Evolutionary conservation across 2,113 vertebrate genomes (phyloP).

Genomic region (Arothron firmamentum): DNA sequence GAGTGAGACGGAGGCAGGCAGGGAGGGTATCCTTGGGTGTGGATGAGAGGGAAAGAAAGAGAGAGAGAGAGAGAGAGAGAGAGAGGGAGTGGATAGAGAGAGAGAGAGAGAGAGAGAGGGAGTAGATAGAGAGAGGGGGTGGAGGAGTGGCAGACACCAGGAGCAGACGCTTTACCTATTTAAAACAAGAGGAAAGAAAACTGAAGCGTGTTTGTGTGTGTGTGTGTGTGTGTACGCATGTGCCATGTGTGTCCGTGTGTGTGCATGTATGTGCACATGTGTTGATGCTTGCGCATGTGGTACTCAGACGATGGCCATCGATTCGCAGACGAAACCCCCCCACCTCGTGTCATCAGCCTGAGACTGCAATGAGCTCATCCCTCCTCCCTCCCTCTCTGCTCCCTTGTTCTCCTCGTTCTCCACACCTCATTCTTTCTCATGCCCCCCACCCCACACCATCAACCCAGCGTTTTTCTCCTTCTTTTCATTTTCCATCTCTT

Average conservation of each 20-base stretch:
- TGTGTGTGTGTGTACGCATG: no score
- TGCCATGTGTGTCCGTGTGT: background rate
- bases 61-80: slow-evolving; percentile 37
- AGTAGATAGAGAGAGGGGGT: slow-evolving; percentile 17
- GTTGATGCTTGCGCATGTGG: slow-evolving; percentile 11
- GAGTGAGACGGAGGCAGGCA: slow-evolving; percentile 24
- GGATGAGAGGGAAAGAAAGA: slow-evolving; percentile 45
- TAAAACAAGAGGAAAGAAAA: slow-evolving; percentile 7
- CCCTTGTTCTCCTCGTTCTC: slow-evolving; percentile 7
- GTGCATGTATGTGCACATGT: background rate
- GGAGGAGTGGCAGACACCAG: slow-evolving; percentile 38
- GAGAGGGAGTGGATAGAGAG: slow-evolving; percentile 2
- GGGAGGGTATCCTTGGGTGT: slow-evolving; percentile 63
- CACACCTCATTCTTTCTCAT: slow-evolving; percentile 27
- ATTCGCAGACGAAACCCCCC: slow-evolving; percentile 52
- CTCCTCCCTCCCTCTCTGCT: slow-evolving; percentile 21
- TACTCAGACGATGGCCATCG: slow-evolving; percentile 60
- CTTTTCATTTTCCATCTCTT: slow-evolving; percentile 40
- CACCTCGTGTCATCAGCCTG: slow-evolving; percentile 59
- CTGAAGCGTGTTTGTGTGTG: no score
- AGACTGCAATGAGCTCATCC: slow-evolving; percentile 75
- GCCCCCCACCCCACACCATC: slow-evolving; percentile 22
- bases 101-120: slow-evolving; percentile 9
- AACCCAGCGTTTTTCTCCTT: slow-evolving; percentile 33
- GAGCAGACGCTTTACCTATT: slow-evolving; percentile 37